Percentiles rank a stretch among this genome's conserved stretches.
These are phyloP conservation scores for Epinotia brunnichana DNA, from an alignment of 2,888 invertebrate species.

Conservation along the genomic window DNA sequence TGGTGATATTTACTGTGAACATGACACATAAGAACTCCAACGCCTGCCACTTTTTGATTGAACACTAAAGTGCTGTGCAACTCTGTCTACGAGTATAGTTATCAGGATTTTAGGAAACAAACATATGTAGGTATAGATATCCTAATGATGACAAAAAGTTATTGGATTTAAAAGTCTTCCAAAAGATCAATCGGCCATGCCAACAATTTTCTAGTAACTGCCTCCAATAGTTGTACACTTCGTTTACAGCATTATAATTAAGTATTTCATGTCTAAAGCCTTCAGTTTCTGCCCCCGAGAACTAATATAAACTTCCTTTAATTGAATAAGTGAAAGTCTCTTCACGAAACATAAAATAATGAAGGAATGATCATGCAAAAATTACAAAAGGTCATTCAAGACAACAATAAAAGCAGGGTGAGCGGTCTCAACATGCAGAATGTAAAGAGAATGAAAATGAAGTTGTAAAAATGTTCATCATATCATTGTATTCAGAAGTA, in stretches of 20 bases:
- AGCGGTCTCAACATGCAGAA: constrained; percentile 57
- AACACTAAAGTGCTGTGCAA: too few relatives aligned
- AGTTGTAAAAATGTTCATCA: constrained; percentile 6
- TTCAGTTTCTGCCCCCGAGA: constrained; percentile 26
- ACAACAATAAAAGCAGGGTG: constrained; percentile 69
- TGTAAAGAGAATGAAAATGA: constrained; percentile 29
- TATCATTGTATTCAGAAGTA: neutral
- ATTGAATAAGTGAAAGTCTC: neutral
- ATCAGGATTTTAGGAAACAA: neutral
- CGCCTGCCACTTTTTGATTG: too few relatives aligned
- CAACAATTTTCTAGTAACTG: too few relatives aligned
- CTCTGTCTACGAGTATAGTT: too few relatives aligned
- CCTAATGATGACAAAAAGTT: neutral
- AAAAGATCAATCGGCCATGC: neutral
- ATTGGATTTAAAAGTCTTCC: neutral
- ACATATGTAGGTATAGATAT: too few relatives aligned
- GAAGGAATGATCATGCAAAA: constrained; percentile 59
- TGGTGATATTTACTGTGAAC: too few relatives aligned
- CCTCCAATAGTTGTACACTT: too few relatives aligned
- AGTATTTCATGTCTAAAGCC: neutral
- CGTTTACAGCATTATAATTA: neutral
- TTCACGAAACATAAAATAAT: constrained; percentile 36
- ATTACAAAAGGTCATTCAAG: constrained; percentile 54
- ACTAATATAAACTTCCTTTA: constrained; percentile 17
- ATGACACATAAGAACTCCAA: too few relatives aligned